phyloP scores from a whole-genome alignment of 1,140 invertebrate species.

The Drosophila erecta region DNA sequence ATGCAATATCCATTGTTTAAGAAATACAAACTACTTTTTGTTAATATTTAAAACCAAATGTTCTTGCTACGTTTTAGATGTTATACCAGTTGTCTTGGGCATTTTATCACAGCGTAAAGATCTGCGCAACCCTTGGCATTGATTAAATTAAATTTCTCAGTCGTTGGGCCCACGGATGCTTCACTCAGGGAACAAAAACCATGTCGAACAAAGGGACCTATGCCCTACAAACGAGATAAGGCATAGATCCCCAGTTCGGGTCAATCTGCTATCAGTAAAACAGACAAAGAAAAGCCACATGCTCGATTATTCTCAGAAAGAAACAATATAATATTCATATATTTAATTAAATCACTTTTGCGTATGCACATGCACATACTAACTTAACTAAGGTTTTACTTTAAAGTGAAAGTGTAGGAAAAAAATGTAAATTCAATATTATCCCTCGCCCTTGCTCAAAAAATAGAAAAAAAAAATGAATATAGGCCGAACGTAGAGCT shows the following conservation, averaged over 20 bases:
- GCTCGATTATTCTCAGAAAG: background rate
- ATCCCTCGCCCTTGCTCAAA: background rate
- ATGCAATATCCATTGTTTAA: slow-evolving; percentile 5
- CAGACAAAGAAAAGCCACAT: background rate
- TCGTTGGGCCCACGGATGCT: too few relatives aligned
- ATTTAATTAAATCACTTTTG: slow-evolving; percentile 31
- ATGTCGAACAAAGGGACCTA: background rate
- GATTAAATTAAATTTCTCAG: too few relatives aligned
- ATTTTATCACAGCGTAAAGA: too few relatives aligned
- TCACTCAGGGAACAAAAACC: too few relatives aligned
- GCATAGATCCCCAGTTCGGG: too few relatives aligned
- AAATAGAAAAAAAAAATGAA: background rate
- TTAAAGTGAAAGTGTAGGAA: background rate
- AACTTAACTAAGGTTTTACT: slow-evolving; percentile 3
- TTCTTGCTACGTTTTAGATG: background rate
- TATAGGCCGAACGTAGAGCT: background rate
- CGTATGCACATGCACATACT: slow-evolving; percentile 18
- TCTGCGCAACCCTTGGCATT: too few relatives aligned
- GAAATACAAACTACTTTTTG: background rate
- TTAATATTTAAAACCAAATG: background rate
- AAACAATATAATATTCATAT: slow-evolving; percentile 10
- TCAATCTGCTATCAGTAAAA: background rate
- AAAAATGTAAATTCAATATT: background rate
- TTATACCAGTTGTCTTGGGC: background rate
- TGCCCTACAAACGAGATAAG: background rate